phyloP scores from a whole-genome alignment of 1,140 invertebrate genomes.

The Sipha flava region DNA sequence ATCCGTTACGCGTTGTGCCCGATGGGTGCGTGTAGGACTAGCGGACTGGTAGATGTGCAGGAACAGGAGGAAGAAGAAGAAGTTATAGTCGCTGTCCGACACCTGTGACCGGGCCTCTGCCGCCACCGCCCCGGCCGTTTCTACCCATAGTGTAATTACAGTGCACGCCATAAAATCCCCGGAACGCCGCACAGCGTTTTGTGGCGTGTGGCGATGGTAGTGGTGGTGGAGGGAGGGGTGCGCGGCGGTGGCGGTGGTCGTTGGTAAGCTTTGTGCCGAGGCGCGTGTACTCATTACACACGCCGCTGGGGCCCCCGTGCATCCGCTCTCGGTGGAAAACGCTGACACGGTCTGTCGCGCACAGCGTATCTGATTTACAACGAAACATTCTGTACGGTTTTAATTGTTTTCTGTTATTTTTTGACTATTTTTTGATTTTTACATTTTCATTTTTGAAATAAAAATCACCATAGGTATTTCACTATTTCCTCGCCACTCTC shows the following conservation, averaged over 20 bases:
- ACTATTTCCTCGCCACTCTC: no score
- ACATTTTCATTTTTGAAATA: no score
- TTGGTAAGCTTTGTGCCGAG: constrained; percentile 30
- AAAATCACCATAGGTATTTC: no score
- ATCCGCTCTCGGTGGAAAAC: constrained; percentile 13
- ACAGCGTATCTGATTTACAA: constrained; percentile 27
- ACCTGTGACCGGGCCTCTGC: constrained; percentile 29
- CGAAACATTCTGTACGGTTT: neutral
- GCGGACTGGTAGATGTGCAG: neutral
- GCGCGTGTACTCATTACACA: constrained; percentile 30
- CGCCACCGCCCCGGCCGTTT: neutral
- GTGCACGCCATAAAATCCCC: constrained; percentile 28
- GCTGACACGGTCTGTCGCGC: constrained; percentile 32
- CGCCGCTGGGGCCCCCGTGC: constrained; percentile 10
- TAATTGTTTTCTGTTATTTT: constrained; percentile 17
- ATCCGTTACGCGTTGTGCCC: constrained; percentile 9
- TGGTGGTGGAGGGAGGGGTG: neutral
- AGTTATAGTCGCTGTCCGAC: constrained; percentile 26
- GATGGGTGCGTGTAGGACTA: neutral
- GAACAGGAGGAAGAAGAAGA: neutral
- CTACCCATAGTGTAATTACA: constrained; percentile 19
- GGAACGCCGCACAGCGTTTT: constrained; percentile 16
- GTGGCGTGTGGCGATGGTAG: neutral
- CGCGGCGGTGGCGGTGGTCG: neutral
- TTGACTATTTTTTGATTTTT: neutral